A percentile compares a stretch with the other conserved stretches of the same genome.
Evolutionary conservation across 2,113 vertebrate species (phyloP).

Genomic region (Crotalus horridus): DNA sequence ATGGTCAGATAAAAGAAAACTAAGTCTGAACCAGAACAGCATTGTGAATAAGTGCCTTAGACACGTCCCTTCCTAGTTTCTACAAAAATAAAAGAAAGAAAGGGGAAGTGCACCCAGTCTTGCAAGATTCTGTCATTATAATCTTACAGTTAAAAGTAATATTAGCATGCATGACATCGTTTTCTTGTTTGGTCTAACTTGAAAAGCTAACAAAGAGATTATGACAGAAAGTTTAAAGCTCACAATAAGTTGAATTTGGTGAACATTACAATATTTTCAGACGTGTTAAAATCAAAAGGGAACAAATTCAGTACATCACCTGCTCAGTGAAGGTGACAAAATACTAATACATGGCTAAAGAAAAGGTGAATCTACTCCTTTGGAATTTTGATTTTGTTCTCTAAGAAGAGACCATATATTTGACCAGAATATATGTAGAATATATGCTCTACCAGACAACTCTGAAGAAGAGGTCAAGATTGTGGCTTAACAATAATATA

Average conservation of each 20-base stretch:
- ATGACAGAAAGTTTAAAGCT: neutral
- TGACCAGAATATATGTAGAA: too few species aligned
- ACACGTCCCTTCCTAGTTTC: neutral
- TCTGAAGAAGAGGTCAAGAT: too few species aligned
- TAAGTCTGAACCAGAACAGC: neutral
- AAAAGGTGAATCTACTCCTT: too few species aligned
- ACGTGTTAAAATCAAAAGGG: too few species aligned
- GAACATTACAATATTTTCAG: neutral
- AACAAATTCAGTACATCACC: too few species aligned
- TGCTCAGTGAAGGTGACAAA: too few species aligned
- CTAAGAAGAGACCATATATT: too few species aligned
- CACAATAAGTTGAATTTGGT: neutral
- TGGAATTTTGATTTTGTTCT: too few species aligned
- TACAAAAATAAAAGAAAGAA: neutral
- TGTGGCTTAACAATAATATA: too few species aligned
- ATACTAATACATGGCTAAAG: too few species aligned
- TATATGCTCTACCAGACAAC: too few species aligned
- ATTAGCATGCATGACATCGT: neutral
- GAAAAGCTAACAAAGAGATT: neutral
- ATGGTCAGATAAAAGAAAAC: neutral
- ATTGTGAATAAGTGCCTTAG: neutral
- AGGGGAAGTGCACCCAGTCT: neutral
- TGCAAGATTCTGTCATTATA: neutral
- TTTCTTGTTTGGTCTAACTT: neutral
- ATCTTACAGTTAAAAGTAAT: neutral